Conservation (phyloP, 2,888 invertebrate species). For the Drosophila crucigera region DNA sequence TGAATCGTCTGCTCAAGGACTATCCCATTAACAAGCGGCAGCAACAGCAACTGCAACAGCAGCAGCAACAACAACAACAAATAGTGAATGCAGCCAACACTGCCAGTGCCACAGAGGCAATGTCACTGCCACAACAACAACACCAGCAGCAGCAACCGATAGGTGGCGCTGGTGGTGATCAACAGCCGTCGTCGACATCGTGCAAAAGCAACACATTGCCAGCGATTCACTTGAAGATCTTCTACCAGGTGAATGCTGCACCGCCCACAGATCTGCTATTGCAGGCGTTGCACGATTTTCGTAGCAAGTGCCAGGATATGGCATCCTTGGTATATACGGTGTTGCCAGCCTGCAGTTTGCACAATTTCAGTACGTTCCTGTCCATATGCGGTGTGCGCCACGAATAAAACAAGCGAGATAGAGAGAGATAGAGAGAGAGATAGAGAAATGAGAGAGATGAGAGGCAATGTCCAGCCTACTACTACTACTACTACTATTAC, state of each 20-base stretch:
- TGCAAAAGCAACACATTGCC: conserved; percentile 83
- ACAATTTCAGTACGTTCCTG: conserved; percentile 92
- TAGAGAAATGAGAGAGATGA: conserved; percentile 20
- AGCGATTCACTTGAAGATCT: conserved; percentile 91
- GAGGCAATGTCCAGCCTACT: conserved; percentile 27
- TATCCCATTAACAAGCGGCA: conserved; percentile 82
- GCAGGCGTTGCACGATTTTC: conserved; percentile 85
- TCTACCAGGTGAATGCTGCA: conserved; percentile 89
- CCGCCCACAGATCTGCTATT: conserved; percentile 85
- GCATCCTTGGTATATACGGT: conserved; percentile 89
- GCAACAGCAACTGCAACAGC: conserved; percentile 45
- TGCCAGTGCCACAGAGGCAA: conserved; percentile 35
- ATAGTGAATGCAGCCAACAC: conserved; percentile 8
- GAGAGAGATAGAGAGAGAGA: conserved; percentile 10
- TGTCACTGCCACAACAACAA: conserved; percentile 18
- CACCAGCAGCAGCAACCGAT: neutral
- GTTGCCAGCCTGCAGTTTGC: conserved; percentile 92
- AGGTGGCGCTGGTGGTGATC: conserved; percentile 58
- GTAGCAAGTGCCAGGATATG: conserved; percentile 86
- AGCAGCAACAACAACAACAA: conserved; percentile 24
- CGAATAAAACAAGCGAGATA: conserved; percentile 85
- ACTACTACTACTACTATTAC: conserved; percentile 7
- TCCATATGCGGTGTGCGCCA: conserved; percentile 93
- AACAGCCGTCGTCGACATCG: conserved; percentile 16
- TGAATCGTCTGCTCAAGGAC: conserved; percentile 86